Evolutionary conservation across 2,113 vertebrate species (phyloP), one percentile per base, ranked within the genome.

Genomic region (Siphamia tubifer): DNA sequence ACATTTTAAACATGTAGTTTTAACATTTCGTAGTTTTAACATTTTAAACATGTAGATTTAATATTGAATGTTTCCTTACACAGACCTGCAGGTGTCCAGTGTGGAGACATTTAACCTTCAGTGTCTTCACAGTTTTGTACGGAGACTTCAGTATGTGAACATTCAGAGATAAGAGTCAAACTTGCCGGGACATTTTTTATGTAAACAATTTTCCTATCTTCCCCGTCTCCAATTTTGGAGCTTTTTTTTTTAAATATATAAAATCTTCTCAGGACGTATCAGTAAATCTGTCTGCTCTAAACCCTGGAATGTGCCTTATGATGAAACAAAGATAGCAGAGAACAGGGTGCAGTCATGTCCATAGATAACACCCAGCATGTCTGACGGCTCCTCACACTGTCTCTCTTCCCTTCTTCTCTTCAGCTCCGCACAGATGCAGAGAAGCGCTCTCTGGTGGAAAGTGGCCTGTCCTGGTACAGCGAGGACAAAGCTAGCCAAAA

Each of bases 391-490:
- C 53, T 70, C 53, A 23, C 58, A 32, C 19, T 42, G 21, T 44
- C 49, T 58, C 76, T 68, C 40, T 68, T 55, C 15, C 25, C 32
- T 61, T 30, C 42, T 49, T 31, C 53, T 12, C 45, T 23, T 5
- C 87, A 99, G 98, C 92, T 99, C 51, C 96, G 98, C 68, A 99
- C 98, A 0, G 98, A 99, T 85, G 97, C 98, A 0, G 98, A 99
- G 86, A 99, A 99, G 82, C 95, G 96, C 68, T 98, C 95, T 0
- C 86, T 98, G 91, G 97, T 90, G 0, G 98, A 99, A 86, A 98
- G 96, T 0, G 96, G 97, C 12, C 92, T 98, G 64, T 97, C 92
- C 66, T 99, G 98, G 98, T 96, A 96, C 87, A 94, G 96, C 0
- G 96, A 98, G 36, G 98, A 98, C 28, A 96, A 97, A 48, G 80